These are phyloP conservation scores for Battus philenor DNA, from an alignment of 1,140 invertebrate genomes.

Conservation along the genomic window DNA sequence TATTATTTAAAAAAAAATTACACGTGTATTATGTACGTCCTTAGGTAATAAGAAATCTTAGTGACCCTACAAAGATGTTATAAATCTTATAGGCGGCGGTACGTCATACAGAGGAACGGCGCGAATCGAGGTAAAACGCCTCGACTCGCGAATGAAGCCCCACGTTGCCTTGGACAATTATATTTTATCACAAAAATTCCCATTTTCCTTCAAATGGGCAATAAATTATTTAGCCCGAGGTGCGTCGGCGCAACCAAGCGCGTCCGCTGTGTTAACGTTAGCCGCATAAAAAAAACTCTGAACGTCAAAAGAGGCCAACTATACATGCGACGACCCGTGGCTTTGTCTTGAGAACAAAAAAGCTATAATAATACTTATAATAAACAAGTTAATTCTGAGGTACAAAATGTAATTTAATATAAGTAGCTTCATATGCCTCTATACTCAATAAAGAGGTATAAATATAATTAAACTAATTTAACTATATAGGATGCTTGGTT, in stretches of 20 bases:
- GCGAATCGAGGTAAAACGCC: conserved; percentile 19
- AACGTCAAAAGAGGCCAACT: conserved; percentile 38
- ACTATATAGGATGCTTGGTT: too few relatives aligned
- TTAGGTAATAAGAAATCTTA: neutral
- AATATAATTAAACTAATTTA: too few relatives aligned
- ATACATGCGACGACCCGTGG: neutral
- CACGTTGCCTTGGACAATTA: conserved; percentile 20
- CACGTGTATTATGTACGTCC: too few relatives aligned
- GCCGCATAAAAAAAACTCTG: conserved; percentile 31
- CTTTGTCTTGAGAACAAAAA: neutral
- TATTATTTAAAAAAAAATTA: too few relatives aligned
- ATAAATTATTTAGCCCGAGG: conserved; percentile 48
- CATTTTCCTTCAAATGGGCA: conserved; percentile 52
- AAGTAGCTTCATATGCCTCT: neutral
- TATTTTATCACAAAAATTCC: conserved; percentile 49
- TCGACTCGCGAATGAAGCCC: conserved; percentile 25
- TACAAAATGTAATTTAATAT: neutral
- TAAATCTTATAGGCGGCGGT: conserved; percentile 20
- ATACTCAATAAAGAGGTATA: neutral
- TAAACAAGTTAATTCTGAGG: neutral
- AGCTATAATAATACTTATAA: neutral
- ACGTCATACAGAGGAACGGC: conserved; percentile 22
- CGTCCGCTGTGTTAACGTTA: conserved; percentile 38
- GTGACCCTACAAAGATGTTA: neutral
- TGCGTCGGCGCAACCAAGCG: conserved; percentile 39